phyloP scores from a whole-genome alignment of 2,113 vertebrate species.

The Camelus dromedarius region DNA sequence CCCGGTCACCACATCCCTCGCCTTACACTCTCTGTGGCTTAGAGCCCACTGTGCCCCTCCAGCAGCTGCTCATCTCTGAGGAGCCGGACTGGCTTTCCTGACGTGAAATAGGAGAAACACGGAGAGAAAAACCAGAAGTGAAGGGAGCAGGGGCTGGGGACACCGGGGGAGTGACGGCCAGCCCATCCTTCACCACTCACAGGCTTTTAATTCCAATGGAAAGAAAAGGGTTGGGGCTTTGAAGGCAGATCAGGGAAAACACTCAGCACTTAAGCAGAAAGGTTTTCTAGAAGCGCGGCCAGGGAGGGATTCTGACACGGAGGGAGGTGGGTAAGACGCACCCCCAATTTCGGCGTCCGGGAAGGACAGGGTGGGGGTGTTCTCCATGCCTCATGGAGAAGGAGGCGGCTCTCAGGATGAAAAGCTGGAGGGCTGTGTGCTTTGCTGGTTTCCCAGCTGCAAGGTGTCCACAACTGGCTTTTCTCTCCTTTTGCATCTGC shows the following conservation, averaged over 20 bases:
- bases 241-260: neutral
- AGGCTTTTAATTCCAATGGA: fast-evolving
- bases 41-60: neutral
- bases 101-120: neutral
- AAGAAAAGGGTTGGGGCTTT: neutral
- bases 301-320: neutral
- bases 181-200: fast-evolving
- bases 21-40: neutral
- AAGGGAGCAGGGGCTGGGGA: neutral
- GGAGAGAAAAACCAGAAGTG: neutral
- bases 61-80: neutral
- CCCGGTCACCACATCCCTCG: neutral
- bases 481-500: slow-evolving; percentile 53
- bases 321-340: neutral
- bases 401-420: fast-evolving
- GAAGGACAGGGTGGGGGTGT: neutral
- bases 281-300: slow-evolving; percentile 36
- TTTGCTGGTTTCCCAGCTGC: slow-evolving; percentile 61
- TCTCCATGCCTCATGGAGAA: neutral
- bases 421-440: neutral
- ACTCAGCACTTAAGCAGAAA: neutral
- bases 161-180: fast-evolving
- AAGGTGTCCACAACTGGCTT: slow-evolving; percentile 35
- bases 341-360: neutral
- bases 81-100: neutral